These are phyloP conservation scores for Galeruca laticollis DNA, from an alignment of 2,888 invertebrate species.

Conservation along the genomic window DNA sequence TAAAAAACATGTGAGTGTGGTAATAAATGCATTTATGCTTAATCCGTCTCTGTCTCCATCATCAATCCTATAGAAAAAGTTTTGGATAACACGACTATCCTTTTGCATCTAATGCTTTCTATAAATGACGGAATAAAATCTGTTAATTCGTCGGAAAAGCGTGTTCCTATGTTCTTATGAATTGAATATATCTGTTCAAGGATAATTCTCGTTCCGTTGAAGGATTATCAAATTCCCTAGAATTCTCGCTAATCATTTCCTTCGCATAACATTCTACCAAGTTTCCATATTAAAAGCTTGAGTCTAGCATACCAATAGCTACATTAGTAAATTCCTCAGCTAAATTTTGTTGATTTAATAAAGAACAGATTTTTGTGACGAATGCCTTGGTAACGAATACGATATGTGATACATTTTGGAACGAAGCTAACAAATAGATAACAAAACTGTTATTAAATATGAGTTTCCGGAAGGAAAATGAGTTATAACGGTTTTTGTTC, in stretches of 20 bases:
- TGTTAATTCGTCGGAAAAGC: conserved; percentile 7
- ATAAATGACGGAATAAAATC: background rate
- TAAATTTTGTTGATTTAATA: conserved; percentile 33
- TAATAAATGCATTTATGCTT: too few species aligned
- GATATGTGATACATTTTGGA: background rate
- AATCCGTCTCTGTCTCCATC: too few species aligned
- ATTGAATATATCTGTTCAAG: conserved; percentile 9
- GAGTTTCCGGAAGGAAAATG: background rate
- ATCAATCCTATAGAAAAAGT: too few species aligned
- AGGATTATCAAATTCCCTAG: conserved; percentile 6
- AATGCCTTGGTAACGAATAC: conserved; percentile 29
- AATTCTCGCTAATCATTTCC: conserved; percentile 37
- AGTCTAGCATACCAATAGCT: conserved; percentile 36
- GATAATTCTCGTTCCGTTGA: conserved; percentile 13
- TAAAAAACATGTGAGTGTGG: too few species aligned
- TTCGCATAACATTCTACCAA: conserved; percentile 30
- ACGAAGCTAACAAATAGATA: background rate
- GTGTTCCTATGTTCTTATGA: conserved; percentile 13
- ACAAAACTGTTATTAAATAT: background rate
- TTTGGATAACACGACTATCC: too few species aligned
- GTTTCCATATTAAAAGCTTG: conserved; percentile 36
- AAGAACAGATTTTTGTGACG: conserved; percentile 41
- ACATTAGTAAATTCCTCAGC: conserved; percentile 37
- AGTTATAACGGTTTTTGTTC: background rate
- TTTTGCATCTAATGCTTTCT: background rate